Conservation (phyloP, 2,888 invertebrate species). For the Pemphredon lugubris region DNA sequence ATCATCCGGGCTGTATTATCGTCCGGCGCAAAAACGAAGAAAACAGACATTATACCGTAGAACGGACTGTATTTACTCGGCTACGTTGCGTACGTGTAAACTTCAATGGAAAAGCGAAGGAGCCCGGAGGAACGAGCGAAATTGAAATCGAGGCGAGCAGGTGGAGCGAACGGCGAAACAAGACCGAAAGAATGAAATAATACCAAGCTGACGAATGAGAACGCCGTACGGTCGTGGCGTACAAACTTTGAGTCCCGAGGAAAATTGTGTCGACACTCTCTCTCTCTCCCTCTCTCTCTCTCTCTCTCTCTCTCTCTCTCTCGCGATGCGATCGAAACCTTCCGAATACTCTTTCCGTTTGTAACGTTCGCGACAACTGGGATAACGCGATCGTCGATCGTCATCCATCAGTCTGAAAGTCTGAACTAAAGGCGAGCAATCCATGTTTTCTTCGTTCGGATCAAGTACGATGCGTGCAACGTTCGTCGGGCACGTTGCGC, state of each 20-base stretch:
- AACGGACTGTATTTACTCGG: constrained; percentile 1
- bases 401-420: too few relatives aligned
- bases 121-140: not conserved
- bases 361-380: too few relatives aligned
- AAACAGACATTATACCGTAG: not conserved
- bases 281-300: too few relatives aligned
- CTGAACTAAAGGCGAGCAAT: too few relatives aligned
- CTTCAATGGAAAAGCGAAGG: not conserved
- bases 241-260: constrained; percentile 26
- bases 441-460: too few relatives aligned
- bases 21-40: not conserved
- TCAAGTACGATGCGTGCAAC: too few relatives aligned
- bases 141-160: constrained; percentile 7
- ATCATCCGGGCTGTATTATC: constrained; percentile 12
- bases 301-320: too few relatives aligned
- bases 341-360: too few relatives aligned
- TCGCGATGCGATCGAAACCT: too few relatives aligned
- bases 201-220: constrained; percentile 21
- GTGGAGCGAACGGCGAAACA: constrained; percentile 18
- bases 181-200: constrained; percentile 28
- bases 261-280: not conserved
- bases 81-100: not conserved
- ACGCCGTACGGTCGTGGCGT: constrained; percentile 14
- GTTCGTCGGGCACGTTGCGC: too few relatives aligned
- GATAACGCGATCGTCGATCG: too few relatives aligned